phyloP scores from a whole-genome alignment of 2,888 invertebrate genomes.

The Baronia brevicornis region DNA sequence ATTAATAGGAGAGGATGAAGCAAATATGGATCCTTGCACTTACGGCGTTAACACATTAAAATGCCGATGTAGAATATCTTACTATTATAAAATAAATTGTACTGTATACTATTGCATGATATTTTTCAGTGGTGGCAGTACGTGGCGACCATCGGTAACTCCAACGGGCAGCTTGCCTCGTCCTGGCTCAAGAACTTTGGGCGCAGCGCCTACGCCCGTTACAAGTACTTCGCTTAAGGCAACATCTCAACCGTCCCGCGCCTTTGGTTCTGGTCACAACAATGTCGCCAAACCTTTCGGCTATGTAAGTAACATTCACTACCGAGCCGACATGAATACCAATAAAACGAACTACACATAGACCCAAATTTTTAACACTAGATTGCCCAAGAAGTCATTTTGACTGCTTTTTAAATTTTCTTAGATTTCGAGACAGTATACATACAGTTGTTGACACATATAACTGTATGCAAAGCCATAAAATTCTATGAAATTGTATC shows the following conservation, averaged over 20 bases:
- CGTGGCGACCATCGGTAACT: constrained; percentile 93
- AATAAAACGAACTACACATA: no score
- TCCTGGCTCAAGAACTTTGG: constrained; percentile 66
- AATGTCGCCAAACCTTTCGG: constrained; percentile 90
- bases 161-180: constrained; percentile 85
- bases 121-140: constrained; percentile 84
- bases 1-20: no score
- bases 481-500: no score
- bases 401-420: no score
- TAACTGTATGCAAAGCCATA: no score
- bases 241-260: constrained; percentile 78
- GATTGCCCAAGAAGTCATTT: no score
- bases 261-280: constrained; percentile 92
- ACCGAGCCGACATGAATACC: no score
- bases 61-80: neutral
- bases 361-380: no score
- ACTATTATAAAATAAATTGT: neutral
- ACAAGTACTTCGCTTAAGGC: constrained; percentile 92
- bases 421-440: no score
- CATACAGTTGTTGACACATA: no score
- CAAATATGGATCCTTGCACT: no score
- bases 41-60: no score
- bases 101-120: constrained; percentile 3
- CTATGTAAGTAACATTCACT: constrained; percentile 47
- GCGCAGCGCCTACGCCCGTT: constrained; percentile 80